A percentile compares a stretch with the other conserved stretches of the same genome.
phyloP scores from a whole-genome alignment of 2,888 invertebrate genomes.

The Amblyteles armatorius region DNA sequence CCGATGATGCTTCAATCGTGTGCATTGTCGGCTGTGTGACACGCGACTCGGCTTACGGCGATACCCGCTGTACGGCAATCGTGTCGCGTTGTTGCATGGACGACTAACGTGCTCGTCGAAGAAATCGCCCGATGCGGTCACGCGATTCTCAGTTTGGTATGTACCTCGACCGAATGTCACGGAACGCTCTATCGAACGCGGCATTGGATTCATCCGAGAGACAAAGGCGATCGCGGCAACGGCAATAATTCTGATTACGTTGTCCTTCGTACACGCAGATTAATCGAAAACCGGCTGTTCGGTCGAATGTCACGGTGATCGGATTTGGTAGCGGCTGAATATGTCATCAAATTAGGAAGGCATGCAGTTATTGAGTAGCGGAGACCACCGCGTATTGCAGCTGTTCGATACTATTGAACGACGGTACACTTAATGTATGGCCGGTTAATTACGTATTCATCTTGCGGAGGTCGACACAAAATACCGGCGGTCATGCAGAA shows the following conservation, averaged over 20 bases:
- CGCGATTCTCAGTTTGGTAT: conserved; percentile 26
- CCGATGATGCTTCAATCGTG: conserved; percentile 35
- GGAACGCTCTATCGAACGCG: conserved; percentile 3
- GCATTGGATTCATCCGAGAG: conserved; percentile 4
- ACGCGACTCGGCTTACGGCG: conserved; percentile 37
- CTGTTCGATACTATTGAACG: not conserved
- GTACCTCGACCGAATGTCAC: conserved; percentile 2
- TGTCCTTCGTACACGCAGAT: not conserved
- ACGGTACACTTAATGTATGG: not conserved
- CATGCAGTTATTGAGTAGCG: conserved; percentile 14
- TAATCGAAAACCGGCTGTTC: conserved; percentile 26
- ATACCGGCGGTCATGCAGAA: not conserved
- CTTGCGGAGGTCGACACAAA: not conserved
- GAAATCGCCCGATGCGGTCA: conserved; percentile 38
- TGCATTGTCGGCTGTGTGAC: conserved; percentile 23
- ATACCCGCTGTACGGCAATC: conserved; percentile 30
- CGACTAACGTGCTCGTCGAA: conserved; percentile 38
- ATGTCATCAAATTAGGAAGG: conserved; percentile 2
- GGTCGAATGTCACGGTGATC: not conserved
- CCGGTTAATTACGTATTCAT: conserved; percentile 8
- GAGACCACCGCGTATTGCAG: not conserved
- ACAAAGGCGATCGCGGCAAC: conserved; percentile 2
- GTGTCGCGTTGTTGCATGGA: conserved; percentile 42
- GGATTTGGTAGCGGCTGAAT: conserved; percentile 5
- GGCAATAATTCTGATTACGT: conserved; percentile 21